Evolutionary conservation across 2,888 invertebrate species (phyloP), one percentile per base, ranked within the genome.

Genomic region (Augiades crinisus): DNA sequence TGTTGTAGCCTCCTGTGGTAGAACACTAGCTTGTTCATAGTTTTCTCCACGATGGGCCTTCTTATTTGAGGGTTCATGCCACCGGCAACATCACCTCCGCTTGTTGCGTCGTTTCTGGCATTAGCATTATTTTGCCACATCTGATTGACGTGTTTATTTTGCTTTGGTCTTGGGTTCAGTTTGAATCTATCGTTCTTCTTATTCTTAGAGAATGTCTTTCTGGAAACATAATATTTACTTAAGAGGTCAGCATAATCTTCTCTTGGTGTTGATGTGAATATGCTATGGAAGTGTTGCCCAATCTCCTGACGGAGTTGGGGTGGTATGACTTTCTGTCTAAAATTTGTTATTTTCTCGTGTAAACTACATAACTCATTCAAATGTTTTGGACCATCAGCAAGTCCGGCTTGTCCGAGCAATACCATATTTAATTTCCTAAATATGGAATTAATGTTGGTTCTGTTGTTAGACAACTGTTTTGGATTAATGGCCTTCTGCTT

Each of bases 321-420:
- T 0, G 90, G 61, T 52, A 92, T 78, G 2, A 47, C 71, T 47
- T 78, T 78, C 10, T 72, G 65, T 33, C 70, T 70, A 3, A 60
- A 70, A 50, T 75, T 74, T 10, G 75, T 77, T 1, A 90, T 63
- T 60, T 72, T 76, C 40, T 77, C 64, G 31, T 80, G 73, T 13
- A 87, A 72, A 0, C 71, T 56, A 37, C 84, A 59, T 12, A 92
- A 66, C 56, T 85, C 78, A 2, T 70, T 81, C 16, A 92, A 65
- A 62, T 91, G 90, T 53, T 67, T 62, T 0, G 75, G 64, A 1
- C 92, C 92, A 50, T 90, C 85, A 2, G 78, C 78, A 14, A 92
- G 81, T 0, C 92, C 92, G 0, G 91, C 91, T 68, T 92, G 92
- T 0, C 92, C 92, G 4, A 92, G 69, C 4, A 92, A 72, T 22